Evolutionary conservation across 2,888 invertebrate genomes (phyloP), one percentile per base, ranked within the genome.

Genomic region (Sepiola atlantica): DNA sequence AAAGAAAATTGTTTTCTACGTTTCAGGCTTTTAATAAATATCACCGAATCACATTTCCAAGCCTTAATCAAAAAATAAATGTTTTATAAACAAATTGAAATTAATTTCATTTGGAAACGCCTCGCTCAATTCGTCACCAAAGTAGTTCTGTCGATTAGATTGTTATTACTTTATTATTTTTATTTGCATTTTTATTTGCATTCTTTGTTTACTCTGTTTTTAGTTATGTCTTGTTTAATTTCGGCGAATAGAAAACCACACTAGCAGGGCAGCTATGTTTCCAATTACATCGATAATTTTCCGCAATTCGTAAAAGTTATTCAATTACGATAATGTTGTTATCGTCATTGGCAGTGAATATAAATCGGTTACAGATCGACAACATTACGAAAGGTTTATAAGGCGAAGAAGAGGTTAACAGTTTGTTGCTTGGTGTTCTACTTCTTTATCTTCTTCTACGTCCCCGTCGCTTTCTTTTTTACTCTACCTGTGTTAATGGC

Each of bases 31-130:
- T 28, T n/a, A 77, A 32, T 77, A 77, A 77, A 77, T 77, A 77
- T 77, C 8, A 77, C 77, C 16, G 77, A 32, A 77, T n/a, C n/a
- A 77, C 77, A 16, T 77, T 32, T 32, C 77, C 16, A 12, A 16
- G 77, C 77, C 32, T n/a, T 77, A 32, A 77, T 77, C n/a, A 77
- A 77, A 77, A 77, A n/a, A 77, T 45, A 77, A 77, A n/a, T n/a
- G n/a, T 77, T 77, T 77, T 77, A 77, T 77, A 77, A 77, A 77
- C 77, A n/a, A 77, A n/a, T 77, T 77, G 77, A 77, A 77, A 77
- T 77, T 77, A 77, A 77, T 32, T 77, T 77, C n/a, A 77, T 77
- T 77, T 77, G n/a, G 12, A 45, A 77, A 16, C 77, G 32, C n/a
- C n/a, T 77, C n/a, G 77, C 77, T n/a, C 77, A n/a, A n/a, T 32